Evolutionary conservation across 2,888 invertebrate genomes (phyloP).

Genomic region (Scaptomyza cyrtandrae): DNA sequence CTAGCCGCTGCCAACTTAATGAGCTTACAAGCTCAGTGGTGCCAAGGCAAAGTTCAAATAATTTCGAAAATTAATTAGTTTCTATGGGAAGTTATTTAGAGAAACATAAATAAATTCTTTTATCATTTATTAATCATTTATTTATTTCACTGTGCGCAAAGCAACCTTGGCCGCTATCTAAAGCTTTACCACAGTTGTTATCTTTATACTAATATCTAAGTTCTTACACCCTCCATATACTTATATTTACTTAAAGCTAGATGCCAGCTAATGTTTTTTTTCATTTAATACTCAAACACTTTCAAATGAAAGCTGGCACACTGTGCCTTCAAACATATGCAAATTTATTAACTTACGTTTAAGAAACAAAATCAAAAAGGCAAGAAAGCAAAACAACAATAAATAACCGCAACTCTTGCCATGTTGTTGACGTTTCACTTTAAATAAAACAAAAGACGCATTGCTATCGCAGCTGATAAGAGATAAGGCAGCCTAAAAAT

Average conservation of each 20-base stretch:
- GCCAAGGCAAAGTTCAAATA: background rate
- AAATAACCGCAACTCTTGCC: conserved; percentile 18
- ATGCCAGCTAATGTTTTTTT: conserved; percentile 31
- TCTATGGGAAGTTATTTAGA: conserved; percentile 1
- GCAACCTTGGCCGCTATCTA: conserved; percentile 39
- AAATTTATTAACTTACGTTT: conserved; percentile 58
- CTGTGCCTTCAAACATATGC: conserved; percentile 51
- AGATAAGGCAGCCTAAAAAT: conserved; percentile 23
- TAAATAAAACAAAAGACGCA: conserved; percentile 51
- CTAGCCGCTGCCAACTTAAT: conserved; percentile 9
- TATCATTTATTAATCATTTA: too few relatives aligned
- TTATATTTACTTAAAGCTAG: conserved; percentile 8
- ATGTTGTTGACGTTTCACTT: conserved; percentile 26
- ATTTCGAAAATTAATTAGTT: conserved; percentile 7
- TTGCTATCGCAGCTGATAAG: conserved; percentile 61
- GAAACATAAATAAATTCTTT: conserved; percentile 4
- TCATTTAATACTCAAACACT: conserved; percentile 12
- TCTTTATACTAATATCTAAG: conserved; percentile 30
- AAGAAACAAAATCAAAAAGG: conserved; percentile 24
- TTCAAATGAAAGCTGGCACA: conserved; percentile 27
- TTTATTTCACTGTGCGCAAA: conserved; percentile 34
- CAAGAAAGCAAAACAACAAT: conserved; percentile 17
- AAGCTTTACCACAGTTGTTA: conserved; percentile 31
- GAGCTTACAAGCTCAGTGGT: background rate
- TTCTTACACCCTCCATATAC: conserved; percentile 6